A percentile compares a stretch with the other conserved stretches of the same genome.
Conservation (phyloP, 2,113 vertebrate species). For the Mugil cephalus region DNA sequence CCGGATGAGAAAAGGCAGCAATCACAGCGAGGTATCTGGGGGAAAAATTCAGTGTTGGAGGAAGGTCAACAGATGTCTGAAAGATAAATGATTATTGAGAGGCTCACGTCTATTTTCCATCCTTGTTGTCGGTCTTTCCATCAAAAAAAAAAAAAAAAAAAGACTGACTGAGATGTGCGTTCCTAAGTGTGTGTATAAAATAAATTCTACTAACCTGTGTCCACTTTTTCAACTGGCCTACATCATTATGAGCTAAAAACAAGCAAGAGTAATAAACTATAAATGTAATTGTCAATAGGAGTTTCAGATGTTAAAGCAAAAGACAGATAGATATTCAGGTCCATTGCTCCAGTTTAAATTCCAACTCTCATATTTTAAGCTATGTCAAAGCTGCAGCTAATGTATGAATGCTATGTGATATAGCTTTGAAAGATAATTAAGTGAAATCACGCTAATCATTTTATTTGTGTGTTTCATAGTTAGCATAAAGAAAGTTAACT, state of each 20-base stretch:
- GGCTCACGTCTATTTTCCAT: slow-evolving; percentile 25
- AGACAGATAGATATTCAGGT: background rate
- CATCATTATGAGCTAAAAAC: too few species aligned
- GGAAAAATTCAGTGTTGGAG: slow-evolving; percentile 36
- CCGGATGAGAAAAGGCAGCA: background rate
- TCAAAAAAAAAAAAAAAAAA: background rate
- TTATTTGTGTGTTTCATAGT: too few species aligned
- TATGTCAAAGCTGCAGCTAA: too few species aligned
- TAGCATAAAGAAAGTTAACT: too few species aligned
- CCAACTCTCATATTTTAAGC: too few species aligned
- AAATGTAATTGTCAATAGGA: too few species aligned
- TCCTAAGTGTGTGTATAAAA: background rate
- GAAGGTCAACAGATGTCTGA: slow-evolving; percentile 24
- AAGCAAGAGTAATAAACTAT: too few species aligned
- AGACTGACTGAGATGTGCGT: background rate
- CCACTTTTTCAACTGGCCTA: background rate
- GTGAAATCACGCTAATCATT: too few species aligned
- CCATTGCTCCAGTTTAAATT: background rate
- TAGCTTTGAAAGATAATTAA: too few species aligned
- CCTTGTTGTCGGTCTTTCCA: slow-evolving; percentile 10
- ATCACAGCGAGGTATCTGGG: slow-evolving; percentile 13
- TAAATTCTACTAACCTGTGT: background rate
- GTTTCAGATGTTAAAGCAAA: background rate
- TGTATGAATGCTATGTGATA: too few species aligned
- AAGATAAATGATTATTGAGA: slow-evolving; percentile 21